phyloP scores from a whole-genome alignment of 2,888 invertebrate species.

The Ophioninae sp. region DNA sequence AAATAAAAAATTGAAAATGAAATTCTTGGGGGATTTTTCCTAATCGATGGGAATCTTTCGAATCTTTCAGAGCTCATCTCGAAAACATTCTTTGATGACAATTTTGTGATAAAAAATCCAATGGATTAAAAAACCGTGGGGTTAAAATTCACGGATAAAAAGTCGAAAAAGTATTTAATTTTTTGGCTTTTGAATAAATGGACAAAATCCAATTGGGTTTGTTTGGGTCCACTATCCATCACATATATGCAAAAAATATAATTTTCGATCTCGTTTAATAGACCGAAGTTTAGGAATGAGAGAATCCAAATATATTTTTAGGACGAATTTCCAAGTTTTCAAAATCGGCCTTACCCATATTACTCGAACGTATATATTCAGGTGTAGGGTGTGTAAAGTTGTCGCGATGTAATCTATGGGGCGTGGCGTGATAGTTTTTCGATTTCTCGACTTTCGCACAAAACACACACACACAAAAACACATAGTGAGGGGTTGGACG shows the following conservation, averaged over 20 bases:
- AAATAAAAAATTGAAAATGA: not conserved
- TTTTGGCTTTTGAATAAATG: too few species aligned
- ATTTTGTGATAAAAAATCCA: too few species aligned
- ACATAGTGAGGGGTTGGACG: not conserved
- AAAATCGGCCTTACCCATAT: not conserved
- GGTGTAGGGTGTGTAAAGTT: slow-evolving; percentile 60
- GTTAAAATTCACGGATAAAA: too few species aligned
- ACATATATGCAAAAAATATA: not conserved
- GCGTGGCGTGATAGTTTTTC: slow-evolving; percentile 77
- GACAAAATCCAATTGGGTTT: too few species aligned
- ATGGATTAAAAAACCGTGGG: too few species aligned
- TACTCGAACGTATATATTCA: not conserved
- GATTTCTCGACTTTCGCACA: slow-evolving; percentile 72
- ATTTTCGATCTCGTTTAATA: not conserved
- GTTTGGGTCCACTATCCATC: not conserved
- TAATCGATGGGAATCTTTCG: too few species aligned
- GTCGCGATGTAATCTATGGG: slow-evolving; percentile 74
- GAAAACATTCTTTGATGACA: too few species aligned
- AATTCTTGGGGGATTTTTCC: too few species aligned
- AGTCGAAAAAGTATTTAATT: too few species aligned
- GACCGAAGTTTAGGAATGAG: not conserved
- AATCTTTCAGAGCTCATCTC: too few species aligned
- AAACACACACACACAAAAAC: slow-evolving; percentile 25
- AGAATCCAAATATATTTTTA: not conserved
- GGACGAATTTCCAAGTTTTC: not conserved